Base-by-base conservation (phyloP, 53 echinoderm and acorn worm species). In the Echinometra lucunter region DNA sequence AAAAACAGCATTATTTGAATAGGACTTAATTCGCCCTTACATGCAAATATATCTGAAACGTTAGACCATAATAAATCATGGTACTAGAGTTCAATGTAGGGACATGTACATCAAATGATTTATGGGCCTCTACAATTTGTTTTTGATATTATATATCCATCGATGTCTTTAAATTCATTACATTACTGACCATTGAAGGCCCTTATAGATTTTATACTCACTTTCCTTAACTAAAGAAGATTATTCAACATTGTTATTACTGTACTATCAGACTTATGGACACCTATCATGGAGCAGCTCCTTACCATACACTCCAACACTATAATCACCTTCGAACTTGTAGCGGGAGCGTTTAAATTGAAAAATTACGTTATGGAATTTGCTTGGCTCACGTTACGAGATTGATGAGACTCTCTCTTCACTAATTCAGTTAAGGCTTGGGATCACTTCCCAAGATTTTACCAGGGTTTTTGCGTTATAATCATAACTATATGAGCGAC, bases 361-460 rank as follows among this genome's bases (percentile, higher is more conserved):
- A 85, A 85, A 85, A 85, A 85, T 85, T 85, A 85, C 85, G 85
- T 85, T 85, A 85, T 85, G 53, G 49, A 85, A 85, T 85, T 53
- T 85, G 85, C 85, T 47, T 16, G 85, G 45, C 49, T 85, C 85
- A 53, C 85, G 85, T 85, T 85, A 85, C 85, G 45, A 85, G 13
- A 47, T 85, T 3, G 49, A 49, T 49, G 85, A 28, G 45, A 28
- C 45, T 49, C 53, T 18, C 53, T 18, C 85, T 85, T 3, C 27
- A 45, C 12, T 85, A 85, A 85, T 45, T 85, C 8, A 85, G 28
- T 85, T 85, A 85, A 78, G 78, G 78, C 42, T 72, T 42, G 78
- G 78, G 78, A 78, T 78, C 38, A 78, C 3, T 78, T 78, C 40
- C 78, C 18, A 42, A 78, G 18, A 78, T 78, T 78, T 78, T 78